Base-by-base conservation (phyloP, 2,888 invertebrate species). In the Patella ulyssiponensis region DNA sequence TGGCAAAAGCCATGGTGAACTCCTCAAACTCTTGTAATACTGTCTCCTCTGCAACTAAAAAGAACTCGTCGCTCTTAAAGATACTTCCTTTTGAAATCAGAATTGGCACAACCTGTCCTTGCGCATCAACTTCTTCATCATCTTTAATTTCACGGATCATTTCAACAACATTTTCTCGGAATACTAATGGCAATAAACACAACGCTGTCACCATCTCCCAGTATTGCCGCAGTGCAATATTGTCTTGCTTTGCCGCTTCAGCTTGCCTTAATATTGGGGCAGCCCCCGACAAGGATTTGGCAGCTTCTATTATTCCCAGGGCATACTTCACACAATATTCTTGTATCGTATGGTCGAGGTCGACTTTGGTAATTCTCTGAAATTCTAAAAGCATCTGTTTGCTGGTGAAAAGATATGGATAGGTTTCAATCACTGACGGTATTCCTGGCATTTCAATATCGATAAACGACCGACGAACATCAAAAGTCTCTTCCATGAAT, bases 171-270 rank as follows among this genome's bases (percentile, higher is more conserved):
- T 89, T 88, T 73, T 89, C 89, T 53, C 85, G 84, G 79, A 88
- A 83, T 74, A 88, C 85, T 69, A 87, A 82, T 0, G 89, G 89
- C 58, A 89, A 81, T 15, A 89, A 81, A 80, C 88, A 89, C 56
- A 89, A 81, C 11, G 88, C 87, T 1, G 88, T 87, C 7, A 89
- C 88, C 89, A 89, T 89, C 75, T 89, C 89, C 89, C 89, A 89
- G 79, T 89, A 89, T 80, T 88, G 89, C 79, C 85, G 84, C 69
- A 89, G 74, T 2, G 88, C 85, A 17, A 84, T 84, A 72, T 87
- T 88, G 71, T 89, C 88, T 74, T 87, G 86, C 74, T 88, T 88
- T 20, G 87, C 86, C 15, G 82, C 79, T n/a, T 88, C 88, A 20
- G 88, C 87, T 56, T 87, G 86, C 64, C 84, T 85, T 74, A 89